phyloP scores from a whole-genome alignment of 2,113 vertebrate genomes.

The Genyomyrus donnyi region DNA sequence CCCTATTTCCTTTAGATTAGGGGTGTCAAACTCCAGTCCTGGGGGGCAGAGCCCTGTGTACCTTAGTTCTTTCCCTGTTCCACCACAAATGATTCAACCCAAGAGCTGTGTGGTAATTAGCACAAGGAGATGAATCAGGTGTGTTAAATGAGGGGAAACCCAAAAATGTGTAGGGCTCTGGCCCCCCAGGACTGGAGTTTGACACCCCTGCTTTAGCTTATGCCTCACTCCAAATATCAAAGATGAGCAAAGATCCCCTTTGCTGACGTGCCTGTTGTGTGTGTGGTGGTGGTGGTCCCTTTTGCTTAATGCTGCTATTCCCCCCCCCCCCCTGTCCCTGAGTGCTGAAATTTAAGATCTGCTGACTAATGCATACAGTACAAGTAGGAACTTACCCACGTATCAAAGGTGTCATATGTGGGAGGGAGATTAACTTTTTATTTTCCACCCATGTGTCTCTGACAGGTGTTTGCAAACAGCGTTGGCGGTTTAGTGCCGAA shows the following conservation, averaged over 20 bases:
- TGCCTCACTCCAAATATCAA: not conserved
- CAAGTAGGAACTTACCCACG: not conserved
- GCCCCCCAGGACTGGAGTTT: no score
- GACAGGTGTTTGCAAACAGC: not conserved
- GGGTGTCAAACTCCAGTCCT: no score
- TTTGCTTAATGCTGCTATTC: slow-evolving; percentile 6
- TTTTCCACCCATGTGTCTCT: not conserved
- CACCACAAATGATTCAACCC: no score
- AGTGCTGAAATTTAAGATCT: not conserved
- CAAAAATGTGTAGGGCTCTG: no score
- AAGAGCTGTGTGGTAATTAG: no score
- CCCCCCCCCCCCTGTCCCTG: not conserved
- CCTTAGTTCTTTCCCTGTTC: no score
- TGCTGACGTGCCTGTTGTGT: not conserved
- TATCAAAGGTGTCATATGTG: not conserved
- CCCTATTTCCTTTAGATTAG: not conserved
- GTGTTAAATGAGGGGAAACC: no score
- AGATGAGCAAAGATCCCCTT: not conserved
- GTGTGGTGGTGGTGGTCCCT: not conserved
- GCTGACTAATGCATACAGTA: not conserved
- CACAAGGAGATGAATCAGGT: no score
- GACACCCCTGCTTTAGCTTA: not conserved
- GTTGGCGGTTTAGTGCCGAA: not conserved
- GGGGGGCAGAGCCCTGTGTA: no score
- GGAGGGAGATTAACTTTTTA: not conserved